Evolutionary conservation across 2,797 vertebrate genomes (phyloP).

Genomic region (Pipistrellus nathusii): DNA sequence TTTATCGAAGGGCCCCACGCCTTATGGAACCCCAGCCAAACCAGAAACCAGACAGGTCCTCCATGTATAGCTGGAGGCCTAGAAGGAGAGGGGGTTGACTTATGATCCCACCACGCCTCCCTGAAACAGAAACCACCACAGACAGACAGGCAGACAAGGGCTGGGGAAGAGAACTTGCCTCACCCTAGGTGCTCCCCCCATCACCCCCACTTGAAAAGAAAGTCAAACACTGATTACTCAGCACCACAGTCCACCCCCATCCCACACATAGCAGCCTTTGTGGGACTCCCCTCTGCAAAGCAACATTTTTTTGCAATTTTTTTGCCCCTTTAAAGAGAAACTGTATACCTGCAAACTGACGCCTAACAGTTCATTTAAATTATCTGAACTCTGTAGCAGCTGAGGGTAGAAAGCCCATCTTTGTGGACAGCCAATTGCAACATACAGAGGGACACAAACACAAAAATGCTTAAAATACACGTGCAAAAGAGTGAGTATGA

Average conservation of each 20-base stretch:
- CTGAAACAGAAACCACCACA: slow-evolving; percentile 79
- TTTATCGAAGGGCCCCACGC: slow-evolving; percentile 76
- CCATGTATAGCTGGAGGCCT: too few relatives aligned
- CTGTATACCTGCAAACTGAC: background rate
- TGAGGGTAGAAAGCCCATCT: background rate
- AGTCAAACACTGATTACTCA: slow-evolving; percentile 74
- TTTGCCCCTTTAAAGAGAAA: background rate
- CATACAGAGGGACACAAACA: slow-evolving; percentile 20
- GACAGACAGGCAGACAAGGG: slow-evolving; percentile 64
- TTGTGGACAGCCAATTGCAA: slow-evolving; percentile 30
- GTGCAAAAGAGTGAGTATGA: background rate
- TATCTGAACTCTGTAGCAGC: background rate
- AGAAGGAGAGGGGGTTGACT: too few relatives aligned
- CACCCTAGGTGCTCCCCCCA: slow-evolving; percentile 46
- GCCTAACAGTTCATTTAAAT: slow-evolving; percentile 7
- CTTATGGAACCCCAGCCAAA: slow-evolving; percentile 65
- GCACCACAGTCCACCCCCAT: slow-evolving; percentile 11
- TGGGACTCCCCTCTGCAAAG: slow-evolving; percentile 23
- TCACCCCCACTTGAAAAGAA: background rate
- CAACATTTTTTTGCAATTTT: background rate
- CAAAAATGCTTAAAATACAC: slow-evolving; percentile 40
- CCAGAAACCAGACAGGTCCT: slow-evolving; percentile 75
- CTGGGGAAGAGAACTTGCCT: slow-evolving; percentile 33
- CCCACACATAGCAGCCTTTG: slow-evolving; percentile 78
- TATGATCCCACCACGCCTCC: slow-evolving; percentile 49